Evolutionary conservation across 2,888 invertebrate genomes (phyloP).

Genomic region (Drosophila rubida): DNA sequence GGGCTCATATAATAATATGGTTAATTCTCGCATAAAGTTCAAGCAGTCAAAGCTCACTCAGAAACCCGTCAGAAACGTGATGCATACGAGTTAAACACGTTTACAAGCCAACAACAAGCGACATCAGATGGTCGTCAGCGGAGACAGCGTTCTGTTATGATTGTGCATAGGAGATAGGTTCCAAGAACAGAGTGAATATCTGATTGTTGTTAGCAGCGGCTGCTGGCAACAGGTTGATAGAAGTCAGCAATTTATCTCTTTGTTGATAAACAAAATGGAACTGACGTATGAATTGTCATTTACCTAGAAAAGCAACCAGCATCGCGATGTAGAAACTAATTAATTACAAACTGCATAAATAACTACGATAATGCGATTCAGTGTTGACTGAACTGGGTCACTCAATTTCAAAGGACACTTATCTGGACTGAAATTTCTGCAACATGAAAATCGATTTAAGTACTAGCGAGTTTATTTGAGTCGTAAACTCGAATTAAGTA

Average conservation of each 20-base stretch:
- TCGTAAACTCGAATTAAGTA: not conserved
- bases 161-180: slow-evolving; percentile 31
- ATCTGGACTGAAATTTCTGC: too few relatives aligned
- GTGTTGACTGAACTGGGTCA: not conserved
- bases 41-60: slow-evolving; percentile 13
- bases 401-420: not conserved
- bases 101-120: slow-evolving; percentile 17
- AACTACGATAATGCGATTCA: slow-evolving; percentile 1
- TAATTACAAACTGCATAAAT: slow-evolving; percentile 8
- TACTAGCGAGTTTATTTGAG: not conserved
- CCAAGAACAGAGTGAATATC: slow-evolving; percentile 44
- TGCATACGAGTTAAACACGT: slow-evolving; percentile 31
- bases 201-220: slow-evolving; percentile 22
- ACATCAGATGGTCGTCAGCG: not conserved
- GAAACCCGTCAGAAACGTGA: slow-evolving; percentile 44
- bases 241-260: slow-evolving; percentile 5
- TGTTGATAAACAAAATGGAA: slow-evolving; percentile 16
- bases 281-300: slow-evolving; percentile 23
- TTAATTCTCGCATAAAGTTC: slow-evolving; percentile 21
- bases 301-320: slow-evolving; percentile 31
- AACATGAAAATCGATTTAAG: too few relatives aligned
- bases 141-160: slow-evolving; percentile 13
- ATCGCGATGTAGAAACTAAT: slow-evolving; percentile 6
- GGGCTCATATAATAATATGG: not conserved
- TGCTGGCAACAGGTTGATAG: slow-evolving; percentile 20